Percentiles rank a stretch among this genome's conserved stretches.
Conservation (phyloP, 2,888 invertebrate species). For the Cheilosia vernalis region DNA sequence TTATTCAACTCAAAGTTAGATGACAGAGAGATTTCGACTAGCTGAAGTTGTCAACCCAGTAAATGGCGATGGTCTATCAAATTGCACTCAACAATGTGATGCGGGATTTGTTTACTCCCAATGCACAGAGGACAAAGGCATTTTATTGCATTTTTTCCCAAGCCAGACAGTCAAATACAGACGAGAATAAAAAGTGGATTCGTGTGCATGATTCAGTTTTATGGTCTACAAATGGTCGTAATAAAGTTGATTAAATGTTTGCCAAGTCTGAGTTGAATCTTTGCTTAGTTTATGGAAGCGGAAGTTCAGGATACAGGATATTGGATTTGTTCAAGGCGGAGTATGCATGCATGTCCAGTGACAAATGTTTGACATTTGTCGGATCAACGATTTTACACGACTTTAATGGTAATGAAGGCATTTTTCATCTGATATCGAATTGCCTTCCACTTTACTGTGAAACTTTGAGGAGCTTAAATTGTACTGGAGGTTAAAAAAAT, state of each 20-base stretch:
- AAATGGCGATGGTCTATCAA: conserved; percentile 34
- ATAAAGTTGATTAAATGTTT: conserved; percentile 67
- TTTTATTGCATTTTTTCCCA: conserved; percentile 4
- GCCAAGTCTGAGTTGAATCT: conserved; percentile 18
- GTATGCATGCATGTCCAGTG: not conserved
- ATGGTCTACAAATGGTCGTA: conserved; percentile 42
- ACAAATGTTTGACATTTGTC: conserved; percentile 19
- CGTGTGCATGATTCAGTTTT: conserved; percentile 34
- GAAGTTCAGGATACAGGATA: not conserved
- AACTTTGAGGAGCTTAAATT: too few relatives aligned
- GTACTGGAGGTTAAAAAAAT: too few relatives aligned
- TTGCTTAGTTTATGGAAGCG: not conserved
- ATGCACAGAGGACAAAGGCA: conserved; percentile 31
- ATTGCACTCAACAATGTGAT: conserved; percentile 17
- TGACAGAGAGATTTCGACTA: not conserved
- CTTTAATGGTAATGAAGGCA: not conserved
- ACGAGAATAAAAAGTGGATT: not conserved
- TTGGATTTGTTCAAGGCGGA: conserved; percentile 11
- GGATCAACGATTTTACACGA: not conserved
- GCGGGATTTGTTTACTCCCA: conserved; percentile 18
- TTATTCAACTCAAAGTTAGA: not conserved
- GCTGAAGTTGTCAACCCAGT: conserved; percentile 5
- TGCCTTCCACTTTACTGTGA: too few relatives aligned
- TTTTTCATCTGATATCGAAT: not conserved
- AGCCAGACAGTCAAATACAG: conserved; percentile 33